A percentile compares a stretch with the other conserved stretches of the same genome.
Conservation (phyloP, 2,797 vertebrate species). For the Coreius guichenoti region DNA sequence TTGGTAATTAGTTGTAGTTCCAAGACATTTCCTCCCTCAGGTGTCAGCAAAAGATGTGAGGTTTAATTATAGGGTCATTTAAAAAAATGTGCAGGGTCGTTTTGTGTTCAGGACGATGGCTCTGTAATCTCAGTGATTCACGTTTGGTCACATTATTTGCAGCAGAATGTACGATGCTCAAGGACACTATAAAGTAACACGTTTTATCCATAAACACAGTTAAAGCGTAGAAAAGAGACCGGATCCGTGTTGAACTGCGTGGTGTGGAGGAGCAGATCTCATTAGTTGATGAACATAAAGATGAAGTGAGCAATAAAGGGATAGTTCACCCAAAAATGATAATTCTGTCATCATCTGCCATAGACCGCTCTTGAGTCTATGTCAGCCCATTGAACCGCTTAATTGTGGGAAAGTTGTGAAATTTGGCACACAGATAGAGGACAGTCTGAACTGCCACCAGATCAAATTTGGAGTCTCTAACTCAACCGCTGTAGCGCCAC, state of each 20-base stretch:
- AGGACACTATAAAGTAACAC: conserved; percentile 3
- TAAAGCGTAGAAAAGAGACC: background rate
- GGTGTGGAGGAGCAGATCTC: background rate
- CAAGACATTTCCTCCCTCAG: background rate
- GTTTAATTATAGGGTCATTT: conserved; percentile 24
- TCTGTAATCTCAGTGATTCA: conserved; percentile 21
- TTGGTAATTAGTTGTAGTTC: conserved; percentile 22
- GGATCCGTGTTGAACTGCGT: background rate
- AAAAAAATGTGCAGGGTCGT: background rate
- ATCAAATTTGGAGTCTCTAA: too few relatives aligned
- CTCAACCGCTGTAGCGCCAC: too few relatives aligned
- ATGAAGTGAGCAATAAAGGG: background rate
- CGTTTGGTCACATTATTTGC: conserved; percentile 8
- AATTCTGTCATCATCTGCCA: too few relatives aligned
- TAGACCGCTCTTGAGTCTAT: too few relatives aligned
- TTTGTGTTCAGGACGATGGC: background rate
- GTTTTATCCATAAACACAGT: background rate
- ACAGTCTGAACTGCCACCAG: too few relatives aligned
- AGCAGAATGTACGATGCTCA: conserved; percentile 1
- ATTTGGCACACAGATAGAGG: too few relatives aligned
- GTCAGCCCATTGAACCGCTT: too few relatives aligned
- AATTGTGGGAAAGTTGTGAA: too few relatives aligned
- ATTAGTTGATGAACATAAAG: background rate
- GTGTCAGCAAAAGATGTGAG: background rate
- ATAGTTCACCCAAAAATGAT: too few relatives aligned